Evolutionary conservation across 2,113 vertebrate species (phyloP).

Genomic region (Pedionomus torquatus): DNA sequence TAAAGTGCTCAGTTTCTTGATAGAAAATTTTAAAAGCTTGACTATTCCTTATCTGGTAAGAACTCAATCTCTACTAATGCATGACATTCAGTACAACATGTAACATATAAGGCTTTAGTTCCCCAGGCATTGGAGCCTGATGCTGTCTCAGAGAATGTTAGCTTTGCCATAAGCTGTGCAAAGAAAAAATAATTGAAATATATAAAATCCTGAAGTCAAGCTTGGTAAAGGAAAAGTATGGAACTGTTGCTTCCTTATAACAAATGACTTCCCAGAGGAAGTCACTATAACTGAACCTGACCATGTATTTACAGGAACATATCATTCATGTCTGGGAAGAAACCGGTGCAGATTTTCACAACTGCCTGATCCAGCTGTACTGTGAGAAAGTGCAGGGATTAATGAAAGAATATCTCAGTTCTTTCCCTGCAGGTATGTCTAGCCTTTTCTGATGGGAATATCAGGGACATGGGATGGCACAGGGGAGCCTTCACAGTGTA

Average conservation of each 20-base stretch:
- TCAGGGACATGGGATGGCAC: background rate
- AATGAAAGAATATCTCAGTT: conserved; percentile 93
- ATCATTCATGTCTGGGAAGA: conserved; percentile 93
- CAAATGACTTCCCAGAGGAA: background rate
- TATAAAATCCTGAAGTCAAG: background rate
- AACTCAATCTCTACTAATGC: background rate
- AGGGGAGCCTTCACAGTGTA: background rate
- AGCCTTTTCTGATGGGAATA: background rate
- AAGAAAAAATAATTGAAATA: background rate
- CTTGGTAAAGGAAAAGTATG: background rate
- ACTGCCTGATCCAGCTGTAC: conserved; percentile 94
- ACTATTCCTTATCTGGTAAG: conserved; percentile 92
- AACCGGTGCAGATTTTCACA: conserved; percentile 88
- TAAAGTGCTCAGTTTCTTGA: conserved; percentile 89
- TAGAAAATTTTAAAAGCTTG: conserved; percentile 91
- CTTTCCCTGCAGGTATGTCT: conserved; percentile 85
- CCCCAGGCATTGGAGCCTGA: background rate
- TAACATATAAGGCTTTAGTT: background rate
- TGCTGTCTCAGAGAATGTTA: background rate
- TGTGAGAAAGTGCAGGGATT: conserved; percentile 93
- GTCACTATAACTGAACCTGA: background rate
- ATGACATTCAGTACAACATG: background rate
- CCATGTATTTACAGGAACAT: conserved; percentile 81
- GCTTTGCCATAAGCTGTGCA: background rate
- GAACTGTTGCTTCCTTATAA: background rate